These are phyloP conservation scores for Romanogobio albipinnatus DNA, from an alignment of 2,113 vertebrate species.

Conservation along the genomic window DNA sequence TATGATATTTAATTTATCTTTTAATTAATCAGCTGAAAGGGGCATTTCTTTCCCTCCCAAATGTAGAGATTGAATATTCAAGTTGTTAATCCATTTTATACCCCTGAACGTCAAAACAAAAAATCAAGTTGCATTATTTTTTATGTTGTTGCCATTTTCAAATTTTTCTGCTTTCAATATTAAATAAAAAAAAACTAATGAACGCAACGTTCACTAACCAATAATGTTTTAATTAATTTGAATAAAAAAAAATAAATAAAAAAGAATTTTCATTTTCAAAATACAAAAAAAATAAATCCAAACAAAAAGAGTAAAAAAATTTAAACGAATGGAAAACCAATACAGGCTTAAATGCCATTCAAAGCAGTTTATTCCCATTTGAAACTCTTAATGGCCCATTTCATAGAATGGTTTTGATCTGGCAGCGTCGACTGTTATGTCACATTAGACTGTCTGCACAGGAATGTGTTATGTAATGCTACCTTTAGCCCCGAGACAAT, in stretches of 20 bases:
- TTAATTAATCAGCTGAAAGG: background rate
- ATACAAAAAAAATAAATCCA: background rate
- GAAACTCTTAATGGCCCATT: background rate
- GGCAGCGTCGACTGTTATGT: constrained; percentile 10
- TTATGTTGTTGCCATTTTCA: too few species aligned
- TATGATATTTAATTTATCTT: background rate
- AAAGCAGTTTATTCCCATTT: background rate
- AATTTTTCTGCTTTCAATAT: too few species aligned
- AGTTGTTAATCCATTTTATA: background rate
- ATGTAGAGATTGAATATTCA: background rate
- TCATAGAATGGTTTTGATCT: background rate
- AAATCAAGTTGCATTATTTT: too few species aligned
- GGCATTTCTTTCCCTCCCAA: background rate
- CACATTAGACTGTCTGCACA: constrained; percentile 12
- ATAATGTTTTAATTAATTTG: background rate
- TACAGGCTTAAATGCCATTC: background rate
- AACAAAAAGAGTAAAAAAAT: background rate
- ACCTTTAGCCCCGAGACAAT: constrained; percentile 33
- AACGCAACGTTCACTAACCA: background rate
- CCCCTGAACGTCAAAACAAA: background rate
- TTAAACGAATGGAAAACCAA: background rate
- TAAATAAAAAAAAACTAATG: background rate
- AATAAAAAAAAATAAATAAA: too few species aligned
- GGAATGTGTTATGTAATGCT: constrained; percentile 3
- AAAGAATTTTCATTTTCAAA: background rate